These are phyloP conservation scores for Serinus canaria DNA, from an alignment of 2,113 vertebrate genomes.

Conservation along the genomic window DNA sequence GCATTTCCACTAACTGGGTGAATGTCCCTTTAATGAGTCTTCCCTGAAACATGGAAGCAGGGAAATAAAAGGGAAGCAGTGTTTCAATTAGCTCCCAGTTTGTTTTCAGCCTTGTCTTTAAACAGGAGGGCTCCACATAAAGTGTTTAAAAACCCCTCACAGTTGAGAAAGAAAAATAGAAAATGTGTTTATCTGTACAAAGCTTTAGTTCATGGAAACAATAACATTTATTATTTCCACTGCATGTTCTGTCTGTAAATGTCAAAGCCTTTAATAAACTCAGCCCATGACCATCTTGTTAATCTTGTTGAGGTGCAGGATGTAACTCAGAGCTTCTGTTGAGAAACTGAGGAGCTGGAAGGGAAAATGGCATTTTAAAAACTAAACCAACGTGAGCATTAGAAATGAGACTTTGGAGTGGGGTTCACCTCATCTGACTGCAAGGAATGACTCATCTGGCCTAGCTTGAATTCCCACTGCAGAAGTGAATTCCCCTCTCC, in stretches of 20 bases:
- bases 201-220: background rate
- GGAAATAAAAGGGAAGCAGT: background rate
- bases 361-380: background rate
- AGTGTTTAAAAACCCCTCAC: background rate
- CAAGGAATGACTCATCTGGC: background rate
- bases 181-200: background rate
- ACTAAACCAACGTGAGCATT: background rate
- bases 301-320: background rate
- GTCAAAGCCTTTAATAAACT: background rate
- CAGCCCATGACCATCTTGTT: background rate
- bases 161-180: background rate
- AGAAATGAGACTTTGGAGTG: background rate
- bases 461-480: background rate
- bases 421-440: background rate
- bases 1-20: constrained; percentile 6
- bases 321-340: background rate
- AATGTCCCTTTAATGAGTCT: constrained; percentile 7
- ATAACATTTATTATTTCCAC: background rate
- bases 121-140: background rate
- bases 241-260: background rate
- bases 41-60: background rate
- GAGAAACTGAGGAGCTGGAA: background rate
- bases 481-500: background rate
- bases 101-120: background rate
- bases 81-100: background rate